Evolutionary conservation across 2,113 vertebrate species (phyloP), one percentile per base, ranked within the genome.

Genomic region (Lethenteron camtschaticum): DNA sequence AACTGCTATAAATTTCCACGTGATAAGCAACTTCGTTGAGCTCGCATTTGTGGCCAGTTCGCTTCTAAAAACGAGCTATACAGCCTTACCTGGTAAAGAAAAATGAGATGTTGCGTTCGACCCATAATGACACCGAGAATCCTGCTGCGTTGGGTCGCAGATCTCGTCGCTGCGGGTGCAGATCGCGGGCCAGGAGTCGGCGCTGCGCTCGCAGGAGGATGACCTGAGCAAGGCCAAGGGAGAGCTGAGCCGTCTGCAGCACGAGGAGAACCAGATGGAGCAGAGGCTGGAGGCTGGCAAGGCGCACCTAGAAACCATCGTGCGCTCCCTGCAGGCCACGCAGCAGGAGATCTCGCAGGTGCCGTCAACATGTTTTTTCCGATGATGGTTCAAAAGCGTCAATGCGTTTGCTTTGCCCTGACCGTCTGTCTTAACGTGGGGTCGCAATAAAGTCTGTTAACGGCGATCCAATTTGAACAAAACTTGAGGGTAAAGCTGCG

Each of bases 341-440:
- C 92, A 99, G 71, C 90, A 96, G 1, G 92, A 99, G 77, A 96
- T 99, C 76, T 90, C 85, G 76, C 94, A 96, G 89, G 94, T 99
- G 63, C 41, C 41, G 41, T 41, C 41, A 41, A 41, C 41, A 41
- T 41, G 3, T 41, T 41, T 41, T 41, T 41, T 1, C 41, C 41
- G 41, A 41, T 6, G 41, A 41, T 41, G 41, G 41, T 41, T 41
- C 41, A 41, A 41, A 41, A 41, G 41, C 41, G 41, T 41, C 41
- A 41, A 41, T 41, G 41, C 41, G 41, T 41, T 41, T 41, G 41
- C 41, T 41, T 41, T 41, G 41, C 41, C 41, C 41, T 41, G 41
- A 41, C 41, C 41, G 41, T 41, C 41, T 41, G 41, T 41, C 41
- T 7, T 41, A 5, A 7, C 41, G 41, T 41, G 41, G 41, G 41